Conservation (phyloP, 2,797 vertebrate species). For the Oreonectes daqikongensis region DNA sequence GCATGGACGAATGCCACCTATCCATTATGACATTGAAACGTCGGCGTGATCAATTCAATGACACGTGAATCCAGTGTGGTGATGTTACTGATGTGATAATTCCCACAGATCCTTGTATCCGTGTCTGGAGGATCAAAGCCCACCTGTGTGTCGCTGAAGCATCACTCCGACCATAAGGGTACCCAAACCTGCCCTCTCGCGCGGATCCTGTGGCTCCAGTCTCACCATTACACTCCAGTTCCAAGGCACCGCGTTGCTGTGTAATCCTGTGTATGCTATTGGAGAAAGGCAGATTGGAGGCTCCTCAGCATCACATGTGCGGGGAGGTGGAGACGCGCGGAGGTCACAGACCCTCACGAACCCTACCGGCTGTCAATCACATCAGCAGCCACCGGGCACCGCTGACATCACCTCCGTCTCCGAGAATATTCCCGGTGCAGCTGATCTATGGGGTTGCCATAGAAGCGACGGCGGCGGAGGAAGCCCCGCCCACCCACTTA, state of each 20-base stretch:
- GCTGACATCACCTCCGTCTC: slow-evolving; percentile 86
- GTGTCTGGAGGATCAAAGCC: slow-evolving; percentile 69
- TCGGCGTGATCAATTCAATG: slow-evolving; percentile 41
- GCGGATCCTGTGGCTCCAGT: slow-evolving; percentile 31
- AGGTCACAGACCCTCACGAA: slow-evolving; percentile 69
- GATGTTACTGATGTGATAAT: slow-evolving; percentile 57
- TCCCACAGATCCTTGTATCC: slow-evolving; percentile 62
- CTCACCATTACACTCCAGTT: slow-evolving; percentile 62
- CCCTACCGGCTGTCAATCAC: slow-evolving; percentile 68
- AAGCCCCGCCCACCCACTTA: slow-evolving; percentile 84
- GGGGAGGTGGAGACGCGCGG: slow-evolving; percentile 67
- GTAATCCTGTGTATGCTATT: slow-evolving; percentile 61
- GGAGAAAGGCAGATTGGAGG: slow-evolving; percentile 69
- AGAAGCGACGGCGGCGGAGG: slow-evolving; percentile 86
- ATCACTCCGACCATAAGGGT: slow-evolving; percentile 66
- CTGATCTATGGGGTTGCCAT: slow-evolving; percentile 93
- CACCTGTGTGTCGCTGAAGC: slow-evolving; percentile 65
- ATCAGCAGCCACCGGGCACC: slow-evolving; percentile 71
- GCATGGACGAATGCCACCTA: slow-evolving; percentile 95
- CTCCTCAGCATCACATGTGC: slow-evolving; percentile 75
- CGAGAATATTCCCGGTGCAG: slow-evolving; percentile 91
- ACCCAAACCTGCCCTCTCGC: slow-evolving; percentile 71
- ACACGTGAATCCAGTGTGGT: slow-evolving; percentile 63
- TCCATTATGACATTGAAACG: slow-evolving; percentile 87
- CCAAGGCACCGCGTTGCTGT: slow-evolving; percentile 68